Evolutionary conservation across 2,888 invertebrate species (phyloP), one percentile per base, ranked within the genome.

Genomic region (Limnephilus marmoratus): DNA sequence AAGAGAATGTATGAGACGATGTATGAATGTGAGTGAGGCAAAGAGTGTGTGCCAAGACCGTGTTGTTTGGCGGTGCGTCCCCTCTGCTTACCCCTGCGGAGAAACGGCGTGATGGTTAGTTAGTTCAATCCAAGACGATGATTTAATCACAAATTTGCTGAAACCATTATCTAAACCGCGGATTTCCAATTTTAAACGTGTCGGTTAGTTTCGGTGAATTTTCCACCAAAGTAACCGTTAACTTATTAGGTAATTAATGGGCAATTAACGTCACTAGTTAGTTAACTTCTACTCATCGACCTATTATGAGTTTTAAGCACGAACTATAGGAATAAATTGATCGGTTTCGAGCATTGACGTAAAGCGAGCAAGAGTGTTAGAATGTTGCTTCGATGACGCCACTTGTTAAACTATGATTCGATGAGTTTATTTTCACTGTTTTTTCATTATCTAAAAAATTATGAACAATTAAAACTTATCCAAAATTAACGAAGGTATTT

Each of bases 241-340:
- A 68, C 68, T 68, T 68, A 68, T 68, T 68, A 68, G 68, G 68
- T n/a, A 68, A 68, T 68, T 68, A 68, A 68, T 68, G 68, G n/a
- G 68, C 68, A 68, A 68, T 68, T 68, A 68, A 68, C 68, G 68
- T 68, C 68, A 68, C 7, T 68, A 68, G 68, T 68, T 24, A n/a
- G 24, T 68, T 68, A 68, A 68, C 24, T 68, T 68, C 68, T 68
- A 24, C 68, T 68, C 68, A 68, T 68, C 68, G 68, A 24, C 24
- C 24, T 68, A 68, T 68, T 68, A 68, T 68, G 24, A n/a, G 68
- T 24, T 2, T n/a, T 68, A 24, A 68, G 68, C 68, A 68, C 68
- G 68, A 68, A 68, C 68, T 68, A 68, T n/a, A 68, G 68, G 68
- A 18, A 68, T 68, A 24, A 68, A 68, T 68, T 68, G 68, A 24